These are phyloP conservation scores for Lypha dubia DNA, from an alignment of 2,888 invertebrate genomes.

Conservation along the genomic window DNA sequence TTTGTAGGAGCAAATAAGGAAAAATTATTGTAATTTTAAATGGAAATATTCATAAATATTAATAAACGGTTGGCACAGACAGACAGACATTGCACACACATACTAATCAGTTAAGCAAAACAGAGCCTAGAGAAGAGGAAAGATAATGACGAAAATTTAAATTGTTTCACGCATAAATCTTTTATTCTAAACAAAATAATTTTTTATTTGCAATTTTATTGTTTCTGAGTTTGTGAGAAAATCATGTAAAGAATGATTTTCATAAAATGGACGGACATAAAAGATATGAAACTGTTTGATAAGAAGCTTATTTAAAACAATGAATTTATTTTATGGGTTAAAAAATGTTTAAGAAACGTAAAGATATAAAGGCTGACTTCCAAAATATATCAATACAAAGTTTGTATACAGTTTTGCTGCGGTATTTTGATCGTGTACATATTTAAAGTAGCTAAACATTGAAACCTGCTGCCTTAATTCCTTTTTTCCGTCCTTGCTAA, in stretches of 20 bases:
- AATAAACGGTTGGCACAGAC: slow-evolving; percentile 57
- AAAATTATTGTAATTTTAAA: slow-evolving; percentile 41
- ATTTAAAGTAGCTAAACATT: no score
- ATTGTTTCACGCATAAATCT: slow-evolving; percentile 30
- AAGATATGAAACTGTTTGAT: neutral
- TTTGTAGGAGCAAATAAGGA: slow-evolving; percentile 20
- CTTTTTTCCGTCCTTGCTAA: no score
- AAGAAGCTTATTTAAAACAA: slow-evolving; percentile 2
- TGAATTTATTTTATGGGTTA: neutral
- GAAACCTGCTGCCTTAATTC: no score
- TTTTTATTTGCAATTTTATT: slow-evolving; percentile 17
- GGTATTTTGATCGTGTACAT: no score
- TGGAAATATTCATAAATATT: slow-evolving; percentile 60
- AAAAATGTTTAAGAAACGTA: neutral
- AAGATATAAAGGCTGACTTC: neutral
- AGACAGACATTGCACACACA: neutral
- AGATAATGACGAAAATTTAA: slow-evolving; percentile 28
- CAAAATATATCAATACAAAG: no score
- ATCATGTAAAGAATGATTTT: slow-evolving; percentile 46
- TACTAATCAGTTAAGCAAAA: neutral
- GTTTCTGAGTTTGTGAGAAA: slow-evolving; percentile 5
- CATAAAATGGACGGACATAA: neutral
- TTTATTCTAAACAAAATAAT: slow-evolving; percentile 36
- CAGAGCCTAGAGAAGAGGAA: slow-evolving; percentile 21
- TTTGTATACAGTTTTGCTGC: no score